A percentile compares a stretch with the other conserved stretches of the same genome.
These are phyloP conservation scores for Coptodon bakossiorum DNA, from an alignment of 2,113 vertebrate species.

Conservation along the genomic window DNA sequence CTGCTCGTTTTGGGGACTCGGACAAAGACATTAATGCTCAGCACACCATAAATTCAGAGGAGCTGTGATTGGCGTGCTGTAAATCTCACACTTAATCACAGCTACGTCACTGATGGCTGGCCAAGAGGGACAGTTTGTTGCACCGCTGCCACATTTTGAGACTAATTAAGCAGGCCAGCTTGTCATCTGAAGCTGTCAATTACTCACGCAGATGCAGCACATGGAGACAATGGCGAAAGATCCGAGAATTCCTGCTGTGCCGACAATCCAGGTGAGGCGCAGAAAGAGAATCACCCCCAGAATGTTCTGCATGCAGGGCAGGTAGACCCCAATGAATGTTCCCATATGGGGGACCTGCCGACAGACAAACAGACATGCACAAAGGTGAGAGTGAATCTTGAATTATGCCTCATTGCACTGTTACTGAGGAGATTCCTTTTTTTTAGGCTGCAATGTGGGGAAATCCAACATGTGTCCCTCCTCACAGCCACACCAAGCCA, in stretches of 20 bases:
- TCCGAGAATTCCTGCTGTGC: conserved; percentile 86
- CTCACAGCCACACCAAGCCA: not conserved
- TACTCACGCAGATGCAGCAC: conserved; percentile 91
- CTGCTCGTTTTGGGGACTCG: not conserved
- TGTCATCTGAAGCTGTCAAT: not conserved
- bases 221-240: conserved; percentile 89
- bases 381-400: not conserved
- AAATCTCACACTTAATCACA: not conserved
- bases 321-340: conserved; percentile 94
- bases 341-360: conserved; percentile 87
- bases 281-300: conserved; percentile 94
- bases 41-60: not conserved
- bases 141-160: fast-evolving
- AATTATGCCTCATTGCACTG: not conserved
- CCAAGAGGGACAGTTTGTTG: not conserved
- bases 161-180: fast-evolving
- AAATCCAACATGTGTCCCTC: not conserved
- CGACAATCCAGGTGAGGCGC: conserved; percentile 95
- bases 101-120: not conserved
- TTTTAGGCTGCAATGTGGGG: not conserved
- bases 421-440: fast-evolving
- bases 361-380: not conserved
- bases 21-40: not conserved
- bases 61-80: not conserved
- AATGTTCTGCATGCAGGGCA: conserved; percentile 96